phyloP scores from a whole-genome alignment of 2,797 vertebrate genomes.

The Acipenser ruthenus region DNA sequence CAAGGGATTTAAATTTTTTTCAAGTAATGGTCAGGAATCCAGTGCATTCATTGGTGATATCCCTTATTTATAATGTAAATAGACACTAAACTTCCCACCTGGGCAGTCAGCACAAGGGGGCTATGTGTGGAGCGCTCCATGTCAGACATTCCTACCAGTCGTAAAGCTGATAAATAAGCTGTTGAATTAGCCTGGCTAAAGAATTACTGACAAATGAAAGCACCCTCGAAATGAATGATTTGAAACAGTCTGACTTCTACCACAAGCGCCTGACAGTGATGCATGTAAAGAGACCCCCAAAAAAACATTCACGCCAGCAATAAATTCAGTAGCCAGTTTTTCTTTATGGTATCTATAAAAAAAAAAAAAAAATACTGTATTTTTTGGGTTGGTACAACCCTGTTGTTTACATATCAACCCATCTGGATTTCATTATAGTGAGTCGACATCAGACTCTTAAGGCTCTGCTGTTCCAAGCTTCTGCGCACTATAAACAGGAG shows the following conservation, averaged over 20 bases:
- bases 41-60: too few relatives aligned
- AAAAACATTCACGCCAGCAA: neutral
- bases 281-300: neutral
- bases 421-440: conserved; percentile 57
- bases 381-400: conserved; percentile 12
- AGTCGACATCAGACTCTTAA: conserved; percentile 14
- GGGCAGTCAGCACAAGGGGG: too few relatives aligned
- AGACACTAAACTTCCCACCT: too few relatives aligned
- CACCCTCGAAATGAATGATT: neutral
- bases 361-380: neutral
- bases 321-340: neutral
- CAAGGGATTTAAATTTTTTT: too few relatives aligned
- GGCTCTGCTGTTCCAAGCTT: conserved; percentile 33
- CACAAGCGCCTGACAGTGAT: neutral
- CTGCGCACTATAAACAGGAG: conserved; percentile 27
- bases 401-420: conserved; percentile 49
- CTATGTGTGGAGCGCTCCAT: too few relatives aligned
- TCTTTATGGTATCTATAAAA: neutral
- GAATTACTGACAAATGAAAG: neutral
- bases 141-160: too few relatives aligned
- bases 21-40: too few relatives aligned
- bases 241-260: neutral
- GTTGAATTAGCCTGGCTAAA: neutral
- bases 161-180: too few relatives aligned
- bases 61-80: too few relatives aligned